phyloP scores from a whole-genome alignment of 2,113 vertebrate genomes.

The Platichthys stellatus region DNA sequence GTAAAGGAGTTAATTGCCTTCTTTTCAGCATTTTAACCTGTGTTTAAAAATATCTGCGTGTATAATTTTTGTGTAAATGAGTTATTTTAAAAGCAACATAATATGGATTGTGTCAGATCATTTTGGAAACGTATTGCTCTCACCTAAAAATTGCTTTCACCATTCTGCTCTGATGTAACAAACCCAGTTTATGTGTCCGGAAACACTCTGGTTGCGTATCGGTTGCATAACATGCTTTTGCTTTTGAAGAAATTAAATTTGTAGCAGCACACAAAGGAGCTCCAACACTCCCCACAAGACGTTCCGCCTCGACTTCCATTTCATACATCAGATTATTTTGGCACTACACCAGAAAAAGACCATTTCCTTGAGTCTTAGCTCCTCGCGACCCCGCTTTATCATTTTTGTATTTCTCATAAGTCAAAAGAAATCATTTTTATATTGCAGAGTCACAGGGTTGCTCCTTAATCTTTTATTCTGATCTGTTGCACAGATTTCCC shows the following conservation, averaged over 20 bases:
- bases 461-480: conserved; percentile 14
- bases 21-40: too few relatives aligned
- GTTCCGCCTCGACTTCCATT: conserved; percentile 25
- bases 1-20: too few relatives aligned
- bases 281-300: conserved; percentile 2
- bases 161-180: background rate
- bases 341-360: conserved; percentile 6
- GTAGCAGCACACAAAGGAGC: background rate
- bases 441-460: background rate
- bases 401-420: conserved; percentile 11
- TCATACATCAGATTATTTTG: conserved; percentile 15
- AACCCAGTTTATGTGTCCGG: background rate
- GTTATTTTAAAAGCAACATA: background rate
- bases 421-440: background rate
- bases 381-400: background rate
- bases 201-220: background rate
- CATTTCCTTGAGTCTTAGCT: background rate
- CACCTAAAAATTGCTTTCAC: background rate
- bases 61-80: too few relatives aligned
- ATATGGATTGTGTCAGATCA: background rate
- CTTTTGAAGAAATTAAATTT: conserved; percentile 28
- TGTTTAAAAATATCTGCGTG: too few relatives aligned
- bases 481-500: conserved; percentile 11
- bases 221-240: background rate
- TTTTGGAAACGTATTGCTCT: too few relatives aligned